Percentiles rank a stretch among this genome's conserved stretches.
Evolutionary conservation across 2,113 vertebrate genomes (phyloP).

Genomic region (Hepsetus odoe): DNA sequence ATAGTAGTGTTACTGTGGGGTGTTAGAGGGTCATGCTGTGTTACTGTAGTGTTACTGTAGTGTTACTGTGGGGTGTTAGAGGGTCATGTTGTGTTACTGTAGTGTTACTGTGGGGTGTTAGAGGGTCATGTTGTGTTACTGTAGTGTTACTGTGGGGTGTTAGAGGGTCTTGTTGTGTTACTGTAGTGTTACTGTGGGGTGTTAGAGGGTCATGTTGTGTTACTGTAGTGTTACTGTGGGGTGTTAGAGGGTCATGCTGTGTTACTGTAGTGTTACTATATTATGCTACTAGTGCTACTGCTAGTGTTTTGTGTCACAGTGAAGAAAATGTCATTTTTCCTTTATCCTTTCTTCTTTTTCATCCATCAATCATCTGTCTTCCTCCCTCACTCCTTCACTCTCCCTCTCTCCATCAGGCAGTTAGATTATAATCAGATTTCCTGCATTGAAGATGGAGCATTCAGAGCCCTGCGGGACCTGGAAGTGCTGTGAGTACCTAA

Average conservation of each 20-base stretch:
- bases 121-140: background rate
- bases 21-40: too few relatives aligned
- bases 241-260: background rate
- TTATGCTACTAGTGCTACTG: background rate
- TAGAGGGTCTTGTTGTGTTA: background rate
- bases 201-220: background rate
- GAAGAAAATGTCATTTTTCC: background rate
- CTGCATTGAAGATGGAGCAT: constrained; percentile 55
- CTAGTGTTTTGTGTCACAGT: background rate
- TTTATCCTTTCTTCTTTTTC: too few relatives aligned
- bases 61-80: background rate
- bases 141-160: background rate
- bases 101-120: background rate
- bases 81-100: background rate
- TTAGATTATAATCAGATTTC: constrained; percentile 58
- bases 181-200: background rate
- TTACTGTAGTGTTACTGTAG: too few relatives aligned
- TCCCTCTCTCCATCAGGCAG: constrained; percentile 41
- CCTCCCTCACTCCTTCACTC: background rate
- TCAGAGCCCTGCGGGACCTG: constrained; percentile 53
- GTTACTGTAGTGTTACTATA: background rate
- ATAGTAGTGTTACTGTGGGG: background rate
- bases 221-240: background rate
- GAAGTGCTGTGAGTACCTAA: constrained; percentile 53
- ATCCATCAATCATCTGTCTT: background rate